A percentile compares a stretch with the other conserved stretches of the same genome.
phyloP scores from a whole-genome alignment of 2,888 invertebrate species.

The Oscheius sp. region DNA sequence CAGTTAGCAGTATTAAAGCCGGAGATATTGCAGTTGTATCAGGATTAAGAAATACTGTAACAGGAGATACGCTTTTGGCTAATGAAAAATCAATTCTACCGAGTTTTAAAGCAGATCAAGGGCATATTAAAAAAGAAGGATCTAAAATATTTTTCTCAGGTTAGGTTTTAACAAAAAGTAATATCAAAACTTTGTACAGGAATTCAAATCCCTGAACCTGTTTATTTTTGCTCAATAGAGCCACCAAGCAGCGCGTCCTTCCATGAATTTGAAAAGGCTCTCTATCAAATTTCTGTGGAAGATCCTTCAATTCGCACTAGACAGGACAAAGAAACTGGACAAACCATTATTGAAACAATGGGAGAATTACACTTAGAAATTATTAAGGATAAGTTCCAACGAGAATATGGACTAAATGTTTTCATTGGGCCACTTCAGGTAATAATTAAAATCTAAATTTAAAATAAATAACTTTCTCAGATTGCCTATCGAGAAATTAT shows the following conservation, averaged over 20 bases:
- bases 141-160: slow-evolving; percentile 32
- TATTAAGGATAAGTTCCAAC: slow-evolving; percentile 78
- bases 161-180: not conserved
- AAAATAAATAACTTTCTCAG: slow-evolving; percentile 34
- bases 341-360: slow-evolving; percentile 77
- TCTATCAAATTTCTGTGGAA: slow-evolving; percentile 45
- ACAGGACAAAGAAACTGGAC: slow-evolving; percentile 74
- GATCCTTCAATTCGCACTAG: slow-evolving; percentile 65
- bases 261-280: slow-evolving; percentile 59
- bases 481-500: slow-evolving; percentile 63
- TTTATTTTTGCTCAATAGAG: slow-evolving; percentile 95
- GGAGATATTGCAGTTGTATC: slow-evolving; percentile 91
- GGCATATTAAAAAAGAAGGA: not conserved
- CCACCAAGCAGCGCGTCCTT: slow-evolving; percentile 77
- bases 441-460: not conserved
- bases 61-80: slow-evolving; percentile 73
- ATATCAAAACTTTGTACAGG: slow-evolving; percentile 72
- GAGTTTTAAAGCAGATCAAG: not conserved
- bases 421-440: slow-evolving; percentile 90
- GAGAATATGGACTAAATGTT: slow-evolving; percentile 86
- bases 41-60: slow-evolving; percentile 83
- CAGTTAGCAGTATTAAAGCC: slow-evolving; percentile 47
- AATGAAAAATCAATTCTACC: not conserved
- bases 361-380: slow-evolving; percentile 92
- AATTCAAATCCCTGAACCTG: slow-evolving; percentile 86